Evolutionary conservation across 2,888 invertebrate genomes (phyloP).

Genomic region (Orchesellides sinensis): DNA sequence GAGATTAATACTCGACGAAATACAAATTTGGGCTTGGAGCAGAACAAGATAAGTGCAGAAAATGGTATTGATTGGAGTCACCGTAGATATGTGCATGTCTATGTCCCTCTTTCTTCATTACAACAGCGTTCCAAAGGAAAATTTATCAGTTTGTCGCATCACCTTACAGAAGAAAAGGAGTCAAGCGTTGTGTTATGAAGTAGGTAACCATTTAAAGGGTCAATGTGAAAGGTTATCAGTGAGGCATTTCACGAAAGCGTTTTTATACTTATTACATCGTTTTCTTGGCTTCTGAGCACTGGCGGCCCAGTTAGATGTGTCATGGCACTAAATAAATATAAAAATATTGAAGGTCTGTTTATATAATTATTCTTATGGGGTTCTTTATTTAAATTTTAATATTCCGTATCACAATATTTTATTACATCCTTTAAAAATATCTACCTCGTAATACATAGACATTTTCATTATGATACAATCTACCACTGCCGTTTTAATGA

Average conservation of each 20-base stretch:
- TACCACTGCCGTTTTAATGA: constrained; percentile 54
- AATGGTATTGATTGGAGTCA: not conserved
- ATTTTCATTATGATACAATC: constrained; percentile 45
- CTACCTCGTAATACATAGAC: constrained; percentile 12
- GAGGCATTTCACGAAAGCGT: constrained; percentile 39
- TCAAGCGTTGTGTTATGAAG: constrained; percentile 66
- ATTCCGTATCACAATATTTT: no score
- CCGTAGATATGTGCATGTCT: not conserved
- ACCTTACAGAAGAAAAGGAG: constrained; percentile 52
- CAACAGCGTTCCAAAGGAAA: constrained; percentile 16
- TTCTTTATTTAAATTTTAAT: no score
- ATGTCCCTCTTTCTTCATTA: not conserved
- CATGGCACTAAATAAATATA: no score
- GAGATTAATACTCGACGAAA: constrained; percentile 24
- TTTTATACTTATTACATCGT: constrained; percentile 63
- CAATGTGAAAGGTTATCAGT: constrained; percentile 68
- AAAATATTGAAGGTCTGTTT: no score
- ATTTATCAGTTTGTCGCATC: constrained; percentile 59
- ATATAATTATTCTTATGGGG: no score
- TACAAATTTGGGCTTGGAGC: not conserved
- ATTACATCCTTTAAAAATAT: constrained; percentile 23
- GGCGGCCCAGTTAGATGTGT: constrained; percentile 14
- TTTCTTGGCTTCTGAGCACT: constrained; percentile 31
- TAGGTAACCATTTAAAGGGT: constrained; percentile 69
- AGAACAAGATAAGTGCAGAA: constrained; percentile 14